Evolutionary conservation across 2,113 vertebrate genomes (phyloP).

Genomic region (Pollimyrus isidori): DNA sequence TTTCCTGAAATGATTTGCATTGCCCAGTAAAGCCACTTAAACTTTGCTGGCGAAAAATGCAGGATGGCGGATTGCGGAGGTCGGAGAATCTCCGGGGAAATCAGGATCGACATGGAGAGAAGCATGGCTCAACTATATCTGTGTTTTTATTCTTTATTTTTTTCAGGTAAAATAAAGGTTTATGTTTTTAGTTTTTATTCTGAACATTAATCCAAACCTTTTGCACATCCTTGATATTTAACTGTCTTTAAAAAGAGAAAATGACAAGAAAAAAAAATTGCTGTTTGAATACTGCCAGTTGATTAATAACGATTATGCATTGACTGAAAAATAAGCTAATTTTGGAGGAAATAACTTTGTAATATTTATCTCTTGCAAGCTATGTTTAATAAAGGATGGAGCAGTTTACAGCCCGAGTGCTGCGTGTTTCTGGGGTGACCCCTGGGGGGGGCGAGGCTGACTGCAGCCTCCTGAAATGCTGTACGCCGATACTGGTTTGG

Average conservation of each 20-base stretch:
- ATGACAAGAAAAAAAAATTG: conserved; percentile 58
- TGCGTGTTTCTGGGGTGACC: conserved; percentile 23
- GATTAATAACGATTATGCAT: conserved; percentile 76
- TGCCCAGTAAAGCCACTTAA: neutral
- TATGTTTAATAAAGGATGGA: conserved; percentile 99
- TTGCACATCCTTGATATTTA: conserved; percentile 87
- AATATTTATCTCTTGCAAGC: conserved; percentile 98
- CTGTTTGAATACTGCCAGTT: conserved; percentile 85
- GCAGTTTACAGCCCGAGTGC: conserved; percentile 72
- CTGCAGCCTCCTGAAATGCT: neutral
- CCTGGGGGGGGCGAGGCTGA: neutral
- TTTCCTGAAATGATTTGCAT: neutral
- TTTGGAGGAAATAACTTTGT: conserved; percentile 96
- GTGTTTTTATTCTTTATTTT: neutral
- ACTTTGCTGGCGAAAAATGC: neutral
- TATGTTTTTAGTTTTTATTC: conserved; percentile 49
- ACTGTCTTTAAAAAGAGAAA: conserved; percentile 77
- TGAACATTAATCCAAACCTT: conserved; percentile 66
- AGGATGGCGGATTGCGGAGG: neutral
- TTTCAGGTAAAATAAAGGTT: conserved; percentile 23
- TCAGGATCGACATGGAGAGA: neutral
- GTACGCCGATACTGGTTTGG: neutral
- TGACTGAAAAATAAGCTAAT: conserved; percentile 89
- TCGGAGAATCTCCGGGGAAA: neutral
- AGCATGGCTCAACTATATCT: neutral